These are phyloP conservation scores for Tiliqua scincoides DNA, from an alignment of 2,113 vertebrate genomes.

Conservation along the genomic window DNA sequence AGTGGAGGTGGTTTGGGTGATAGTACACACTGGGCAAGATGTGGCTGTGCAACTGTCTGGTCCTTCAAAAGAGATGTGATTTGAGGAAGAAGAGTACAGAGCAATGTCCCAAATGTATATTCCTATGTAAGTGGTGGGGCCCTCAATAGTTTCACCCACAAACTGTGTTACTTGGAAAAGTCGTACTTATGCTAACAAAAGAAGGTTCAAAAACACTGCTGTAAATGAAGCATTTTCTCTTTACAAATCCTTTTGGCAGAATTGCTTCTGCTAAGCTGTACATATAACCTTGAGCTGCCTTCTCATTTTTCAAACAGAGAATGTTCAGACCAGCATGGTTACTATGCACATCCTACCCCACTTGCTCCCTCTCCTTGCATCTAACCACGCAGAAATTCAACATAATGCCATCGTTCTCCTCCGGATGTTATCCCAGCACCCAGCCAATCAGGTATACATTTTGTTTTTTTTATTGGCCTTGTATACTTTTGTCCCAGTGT, in stretches of 20 bases:
- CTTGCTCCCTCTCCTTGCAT: constrained; percentile 72
- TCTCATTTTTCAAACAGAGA: constrained; percentile 58
- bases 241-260: background rate
- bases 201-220: no score
- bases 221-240: background rate
- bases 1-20: no score
- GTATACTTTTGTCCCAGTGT: background rate
- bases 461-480: background rate
- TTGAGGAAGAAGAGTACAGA: no score
- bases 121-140: no score
- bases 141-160: no score
- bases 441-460: constrained; percentile 72
- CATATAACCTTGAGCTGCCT: background rate
- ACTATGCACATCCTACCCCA: constrained; percentile 71
- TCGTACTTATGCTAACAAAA: no score
- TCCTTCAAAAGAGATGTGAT: no score
- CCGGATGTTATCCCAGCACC: constrained; percentile 75
- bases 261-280: background rate
- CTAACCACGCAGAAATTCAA: constrained; percentile 46
- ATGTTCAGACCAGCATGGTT: constrained; percentile 74
- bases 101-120: no score
- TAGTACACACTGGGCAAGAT: no score
- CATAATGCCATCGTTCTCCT: constrained; percentile 74
- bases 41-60: no score
- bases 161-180: no score